A percentile compares a stretch with the other conserved stretches of the same genome.
Conservation (phyloP, 2,888 invertebrate genomes). For the Idaea straminata region DNA sequence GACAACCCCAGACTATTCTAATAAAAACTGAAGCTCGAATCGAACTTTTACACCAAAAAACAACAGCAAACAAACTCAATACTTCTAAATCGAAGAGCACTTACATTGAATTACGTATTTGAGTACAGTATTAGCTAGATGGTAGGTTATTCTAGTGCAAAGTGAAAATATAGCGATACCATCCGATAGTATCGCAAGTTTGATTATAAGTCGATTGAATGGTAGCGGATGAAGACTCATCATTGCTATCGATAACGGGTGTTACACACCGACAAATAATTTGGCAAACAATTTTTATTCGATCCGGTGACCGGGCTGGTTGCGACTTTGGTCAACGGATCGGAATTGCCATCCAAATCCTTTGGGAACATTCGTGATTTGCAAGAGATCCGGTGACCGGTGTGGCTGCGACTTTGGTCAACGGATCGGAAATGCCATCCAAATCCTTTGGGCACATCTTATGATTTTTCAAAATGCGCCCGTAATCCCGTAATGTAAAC, state of each 20-base stretch:
- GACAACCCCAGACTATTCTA: no score
- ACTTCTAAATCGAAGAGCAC: background rate
- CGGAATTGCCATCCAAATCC: no score
- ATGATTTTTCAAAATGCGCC: no score
- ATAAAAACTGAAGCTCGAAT: no score
- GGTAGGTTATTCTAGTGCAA: conserved; percentile 8
- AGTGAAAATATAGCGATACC: conserved; percentile 15
- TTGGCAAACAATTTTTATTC: background rate
- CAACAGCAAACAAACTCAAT: background rate
- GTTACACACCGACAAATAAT: conserved; percentile 28
- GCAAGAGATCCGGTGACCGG: no score
- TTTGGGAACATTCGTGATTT: no score
- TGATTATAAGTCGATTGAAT: conserved; percentile 67
- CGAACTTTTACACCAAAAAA: no score
- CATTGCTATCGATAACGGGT: conserved; percentile 42
- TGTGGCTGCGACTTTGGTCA: background rate
- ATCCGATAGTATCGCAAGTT: conserved; percentile 57
- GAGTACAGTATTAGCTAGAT: background rate
- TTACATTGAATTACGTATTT: background rate
- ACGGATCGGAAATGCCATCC: no score
- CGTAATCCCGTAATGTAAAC: no score
- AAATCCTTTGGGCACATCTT: no score
- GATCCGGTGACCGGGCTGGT: background rate
- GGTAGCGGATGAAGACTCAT: conserved; percentile 50
- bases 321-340: no score